Evolutionary conservation across 1,140 invertebrate species (phyloP).

Genomic region (Lasioglossum baleicum): DNA sequence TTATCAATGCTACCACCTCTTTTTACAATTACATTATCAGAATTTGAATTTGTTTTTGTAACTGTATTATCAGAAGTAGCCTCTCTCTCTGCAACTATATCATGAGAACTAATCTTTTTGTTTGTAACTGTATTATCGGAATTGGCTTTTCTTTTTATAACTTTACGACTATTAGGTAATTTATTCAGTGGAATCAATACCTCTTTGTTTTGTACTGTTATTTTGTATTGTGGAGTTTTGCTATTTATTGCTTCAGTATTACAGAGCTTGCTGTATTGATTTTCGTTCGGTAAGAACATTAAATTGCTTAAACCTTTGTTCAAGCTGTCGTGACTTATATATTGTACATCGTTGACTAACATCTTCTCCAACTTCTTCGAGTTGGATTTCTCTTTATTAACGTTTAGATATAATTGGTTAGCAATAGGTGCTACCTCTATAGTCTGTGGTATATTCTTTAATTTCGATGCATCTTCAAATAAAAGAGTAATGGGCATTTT

Average conservation of each 20-base stretch:
- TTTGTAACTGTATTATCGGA: too few species aligned
- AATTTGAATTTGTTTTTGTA: neutral
- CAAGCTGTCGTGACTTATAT: neutral
- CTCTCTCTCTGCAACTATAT: too few species aligned
- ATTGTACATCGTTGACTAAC: too few species aligned
- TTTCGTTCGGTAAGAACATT: neutral
- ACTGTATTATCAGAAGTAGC: too few species aligned
- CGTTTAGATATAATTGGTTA: neutral
- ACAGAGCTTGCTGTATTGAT: neutral
- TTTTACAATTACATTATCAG: neutral
- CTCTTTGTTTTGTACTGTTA: neutral
- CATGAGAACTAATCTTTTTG: too few species aligned
- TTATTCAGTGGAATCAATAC: neutral
- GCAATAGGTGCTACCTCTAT: neutral
- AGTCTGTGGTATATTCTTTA: too few species aligned
- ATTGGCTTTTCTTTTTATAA: too few species aligned
- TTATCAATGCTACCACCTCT: neutral
- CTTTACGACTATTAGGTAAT: too few species aligned
- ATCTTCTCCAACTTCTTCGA: neutral
- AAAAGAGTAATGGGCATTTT: neutral
- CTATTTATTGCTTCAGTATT: neutral
- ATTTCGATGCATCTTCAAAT: neutral
- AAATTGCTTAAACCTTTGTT: neutral
- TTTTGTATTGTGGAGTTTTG: neutral
- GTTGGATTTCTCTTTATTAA: neutral